These are phyloP conservation scores for Lamellibrachia luymesi DNA, from an alignment of 1,140 invertebrate genomes.

Conservation along the genomic window DNA sequence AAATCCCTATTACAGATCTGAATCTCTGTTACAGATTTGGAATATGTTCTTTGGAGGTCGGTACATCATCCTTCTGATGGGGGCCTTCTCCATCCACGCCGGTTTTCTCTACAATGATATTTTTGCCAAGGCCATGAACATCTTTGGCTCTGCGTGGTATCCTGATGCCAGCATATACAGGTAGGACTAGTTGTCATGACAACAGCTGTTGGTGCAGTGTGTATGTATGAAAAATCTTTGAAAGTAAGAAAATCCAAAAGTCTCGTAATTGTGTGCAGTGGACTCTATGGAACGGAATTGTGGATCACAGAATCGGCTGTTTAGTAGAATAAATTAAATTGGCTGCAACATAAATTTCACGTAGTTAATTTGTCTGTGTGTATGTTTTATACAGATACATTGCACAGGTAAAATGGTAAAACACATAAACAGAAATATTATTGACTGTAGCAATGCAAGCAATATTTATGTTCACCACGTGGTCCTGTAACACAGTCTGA, in stretches of 20 bases:
- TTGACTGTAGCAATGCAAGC: too few relatives aligned
- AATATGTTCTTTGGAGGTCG: slow-evolving; percentile 96
- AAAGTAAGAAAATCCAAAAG: background rate
- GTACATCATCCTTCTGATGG: slow-evolving; percentile 97
- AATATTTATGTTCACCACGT: too few relatives aligned
- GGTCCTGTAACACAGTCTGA: too few relatives aligned
- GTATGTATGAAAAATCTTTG: background rate
- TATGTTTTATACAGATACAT: too few relatives aligned
- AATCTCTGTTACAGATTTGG: slow-evolving; percentile 74
- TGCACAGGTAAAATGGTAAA: too few relatives aligned
- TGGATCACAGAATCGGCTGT: too few relatives aligned
- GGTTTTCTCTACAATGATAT: slow-evolving; percentile 97
- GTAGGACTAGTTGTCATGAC: background rate
- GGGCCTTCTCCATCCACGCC: slow-evolving; percentile 94
- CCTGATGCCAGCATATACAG: slow-evolving; percentile 14
- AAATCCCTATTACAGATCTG: too few relatives aligned
- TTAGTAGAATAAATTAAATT: too few relatives aligned
- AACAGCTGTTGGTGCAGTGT: background rate
- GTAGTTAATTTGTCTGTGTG: too few relatives aligned
- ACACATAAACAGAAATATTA: too few relatives aligned
- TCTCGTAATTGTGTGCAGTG: background rate
- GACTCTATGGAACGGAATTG: too few relatives aligned
- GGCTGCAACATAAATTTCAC: too few relatives aligned
- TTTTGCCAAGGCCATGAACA: slow-evolving; percentile 93
- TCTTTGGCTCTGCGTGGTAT: slow-evolving; percentile 87